Evolutionary conservation across 2,888 invertebrate species (phyloP), one percentile per base, ranked within the genome.

Genomic region (Cheilosia vernalis): DNA sequence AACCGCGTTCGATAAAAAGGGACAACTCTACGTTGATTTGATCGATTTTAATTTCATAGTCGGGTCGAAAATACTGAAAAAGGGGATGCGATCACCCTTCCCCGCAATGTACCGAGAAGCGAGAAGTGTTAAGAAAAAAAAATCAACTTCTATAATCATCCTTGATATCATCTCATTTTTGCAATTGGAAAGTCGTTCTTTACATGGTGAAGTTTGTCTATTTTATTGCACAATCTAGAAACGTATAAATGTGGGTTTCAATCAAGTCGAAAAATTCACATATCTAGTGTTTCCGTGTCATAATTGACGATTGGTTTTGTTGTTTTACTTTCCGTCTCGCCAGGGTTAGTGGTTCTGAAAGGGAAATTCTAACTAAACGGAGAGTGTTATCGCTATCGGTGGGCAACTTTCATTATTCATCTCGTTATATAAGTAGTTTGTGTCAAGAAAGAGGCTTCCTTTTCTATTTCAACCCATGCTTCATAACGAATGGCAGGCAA

Each of bases 71-170:
- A 51, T 56, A 42, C 69, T 70, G 69, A 70, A 72, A 85, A 85
- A 73, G 76, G 85, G 85, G 85, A 49, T 85, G 81, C 77, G 81
- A 81, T 85, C 85, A 85, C 85, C 74, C 74, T 81, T 72, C 24
- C 58, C 58, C 58, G 6, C n/a, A 37, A 21, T 56, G 73, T 47
- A 37, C 37, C 10, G 3, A 33, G 33, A 37, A 37, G 44, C 10
- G 3, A 33, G 33, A 37, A 37, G 44, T 74, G 55, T 33, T 64
- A 61, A 58, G 79, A 49, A 55, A 60, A 70, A 51, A 37, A 73
- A 17, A 4, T 17, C 15, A 58, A 49, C 13, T 66, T 21, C 44
- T 51, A 30, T 30, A 74, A 58, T 58, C 19, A 30, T 49, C 17
- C 9, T 24, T 64, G 42, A 30, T 40, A 44, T 27, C n/a, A 27